A percentile compares a stretch with the other conserved stretches of the same genome.
Evolutionary conservation across 2,888 invertebrate species (phyloP).

Genomic region (Cantharis flavilabris): DNA sequence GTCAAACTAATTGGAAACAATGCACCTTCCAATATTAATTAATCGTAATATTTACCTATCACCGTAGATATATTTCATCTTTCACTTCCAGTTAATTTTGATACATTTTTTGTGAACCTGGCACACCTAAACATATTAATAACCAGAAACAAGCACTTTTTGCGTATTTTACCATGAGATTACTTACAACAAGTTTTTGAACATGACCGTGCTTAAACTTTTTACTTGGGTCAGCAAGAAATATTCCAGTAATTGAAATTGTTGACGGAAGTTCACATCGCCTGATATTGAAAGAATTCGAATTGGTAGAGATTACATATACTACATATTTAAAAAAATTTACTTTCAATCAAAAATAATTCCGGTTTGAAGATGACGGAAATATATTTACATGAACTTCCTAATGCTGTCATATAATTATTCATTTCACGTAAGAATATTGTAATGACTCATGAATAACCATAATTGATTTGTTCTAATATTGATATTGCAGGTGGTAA

Average conservation of each 20-base stretch:
- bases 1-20: not conserved
- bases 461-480: not conserved
- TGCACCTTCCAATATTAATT: not conserved
- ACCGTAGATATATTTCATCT: not conserved
- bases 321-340: too few species aligned
- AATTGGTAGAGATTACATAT: too few species aligned
- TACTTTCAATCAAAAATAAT: not conserved
- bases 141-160: not conserved
- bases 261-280: not conserved
- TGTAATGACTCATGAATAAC: not conserved
- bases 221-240: not conserved
- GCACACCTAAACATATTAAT: not conserved
- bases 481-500: conserved; percentile 5
- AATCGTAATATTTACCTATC: not conserved
- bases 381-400: not conserved
- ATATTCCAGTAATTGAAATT: not conserved
- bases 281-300: not conserved
- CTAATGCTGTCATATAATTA: not conserved
- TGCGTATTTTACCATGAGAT: not conserved
- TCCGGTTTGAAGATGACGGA: not conserved
- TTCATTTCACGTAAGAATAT: not conserved
- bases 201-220: not conserved
- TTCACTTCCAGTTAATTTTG: not conserved
- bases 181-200: not conserved
- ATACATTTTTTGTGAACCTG: not conserved